Conservation (phyloP, 2,888 invertebrate species). For the Agrotis ipsilon region DNA sequence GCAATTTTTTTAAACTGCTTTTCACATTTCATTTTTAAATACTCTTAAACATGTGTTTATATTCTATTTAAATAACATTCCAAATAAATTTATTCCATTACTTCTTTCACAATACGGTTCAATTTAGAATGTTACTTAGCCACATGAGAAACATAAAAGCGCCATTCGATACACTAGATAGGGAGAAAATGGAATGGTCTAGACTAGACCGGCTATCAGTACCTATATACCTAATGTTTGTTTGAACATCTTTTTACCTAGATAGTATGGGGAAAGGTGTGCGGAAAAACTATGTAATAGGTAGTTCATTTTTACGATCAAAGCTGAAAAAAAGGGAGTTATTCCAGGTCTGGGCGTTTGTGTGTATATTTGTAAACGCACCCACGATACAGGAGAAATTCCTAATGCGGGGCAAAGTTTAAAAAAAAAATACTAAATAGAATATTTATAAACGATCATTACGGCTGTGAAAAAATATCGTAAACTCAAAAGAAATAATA, state of each 20-base stretch:
- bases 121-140: slow-evolving; percentile 53
- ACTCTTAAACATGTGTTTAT: too few relatives aligned
- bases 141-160: slow-evolving; percentile 52
- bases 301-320: neutral
- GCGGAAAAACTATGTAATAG: neutral
- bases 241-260: slow-evolving; percentile 8
- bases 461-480: too few relatives aligned
- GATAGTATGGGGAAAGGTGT: too few relatives aligned
- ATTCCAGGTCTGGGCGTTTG: too few relatives aligned
- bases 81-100: slow-evolving; percentile 41
- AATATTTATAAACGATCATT: too few relatives aligned
- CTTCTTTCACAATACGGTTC: slow-evolving; percentile 26
- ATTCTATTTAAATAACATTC: neutral
- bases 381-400: too few relatives aligned
- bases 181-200: slow-evolving; percentile 65
- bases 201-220: slow-evolving; percentile 57
- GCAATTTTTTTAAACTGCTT: too few relatives aligned
- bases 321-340: neutral
- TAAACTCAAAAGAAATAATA: too few relatives aligned
- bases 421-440: too few relatives aligned
- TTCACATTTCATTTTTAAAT: too few relatives aligned
- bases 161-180: slow-evolving; percentile 56
- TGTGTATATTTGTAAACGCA: too few relatives aligned
- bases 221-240: slow-evolving; percentile 11
- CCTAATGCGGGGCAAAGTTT: too few relatives aligned